A percentile compares a stretch with the other conserved stretches of the same genome.
Conservation (phyloP, 2,797 vertebrate genomes). For the Eidolon dupreanum region DNA sequence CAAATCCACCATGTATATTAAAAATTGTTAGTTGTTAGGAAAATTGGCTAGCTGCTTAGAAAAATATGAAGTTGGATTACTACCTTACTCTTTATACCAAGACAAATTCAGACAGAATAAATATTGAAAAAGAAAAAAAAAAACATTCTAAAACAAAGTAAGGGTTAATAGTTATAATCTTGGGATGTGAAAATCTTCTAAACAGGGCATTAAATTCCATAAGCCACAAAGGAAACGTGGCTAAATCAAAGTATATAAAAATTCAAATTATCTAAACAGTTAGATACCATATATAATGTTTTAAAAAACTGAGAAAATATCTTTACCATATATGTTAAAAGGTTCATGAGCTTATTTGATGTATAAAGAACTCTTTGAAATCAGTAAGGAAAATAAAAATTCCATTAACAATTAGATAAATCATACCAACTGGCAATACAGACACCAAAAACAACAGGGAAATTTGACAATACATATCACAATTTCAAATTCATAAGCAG, state of each 20-base stretch:
- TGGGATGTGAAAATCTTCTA: slow-evolving; percentile 3
- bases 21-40: slow-evolving; percentile 3
- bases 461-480: neutral
- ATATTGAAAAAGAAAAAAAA: neutral
- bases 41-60: slow-evolving; percentile 37
- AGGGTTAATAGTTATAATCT: slow-evolving; percentile 22
- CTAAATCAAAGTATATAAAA: slow-evolving; percentile 36
- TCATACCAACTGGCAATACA: slow-evolving; percentile 35
- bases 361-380: slow-evolving; percentile 8
- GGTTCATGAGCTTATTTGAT: neutral
- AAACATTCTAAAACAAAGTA: slow-evolving; percentile 33
- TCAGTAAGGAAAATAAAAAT: slow-evolving; percentile 13
- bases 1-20: slow-evolving; percentile 2
- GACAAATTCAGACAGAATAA: neutral
- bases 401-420: neutral
- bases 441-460: neutral
- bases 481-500: neutral
- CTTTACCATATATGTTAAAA: slow-evolving; percentile 6
- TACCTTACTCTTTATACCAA: neutral
- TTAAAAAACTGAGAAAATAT: slow-evolving; percentile 14
- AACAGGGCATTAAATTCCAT: slow-evolving; percentile 23
- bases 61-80: neutral
- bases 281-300: neutral
- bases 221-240: slow-evolving; percentile 41
- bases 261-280: neutral